Base-by-base conservation (phyloP, 2,113 vertebrate species). In the zebrafish (Danio rerio) region DNA sequence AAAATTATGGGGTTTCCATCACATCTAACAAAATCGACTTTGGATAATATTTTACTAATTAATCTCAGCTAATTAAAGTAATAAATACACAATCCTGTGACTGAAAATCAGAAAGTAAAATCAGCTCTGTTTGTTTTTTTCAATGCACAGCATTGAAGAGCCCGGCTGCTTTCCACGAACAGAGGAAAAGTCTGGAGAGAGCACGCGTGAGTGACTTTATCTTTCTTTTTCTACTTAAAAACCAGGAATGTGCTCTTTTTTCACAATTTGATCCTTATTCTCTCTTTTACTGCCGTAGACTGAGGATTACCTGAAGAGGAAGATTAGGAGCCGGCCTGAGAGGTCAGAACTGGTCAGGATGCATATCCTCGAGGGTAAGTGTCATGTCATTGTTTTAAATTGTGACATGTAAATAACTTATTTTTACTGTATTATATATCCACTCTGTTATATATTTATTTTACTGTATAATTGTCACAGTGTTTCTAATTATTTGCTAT, bases 351-450 rank as follows among this genome's bases (percentile, higher is more conserved):
- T 99, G 81, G 96, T 99, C 89, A 98, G 97, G 90, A 99, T 99
- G 98, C 98, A 99, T 92, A 99, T 99, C 91, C 92, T 99, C 81
- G 98, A 99, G 94, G 98, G 98, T 99, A 89, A 82, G 94, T 87
- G 56, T 75, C 13, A 15, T 42, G 16, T 45, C 53, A 50, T 59
- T 50, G n/a, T 21, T 71, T n/a, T 80, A 7, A 49, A 52, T 21
- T 10, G 47, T 40, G 18, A 71, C 59, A 74, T 16, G 6, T 1
- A 0, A 52, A 15, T 0, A 9, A 65, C 15, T 42, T 5, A 68
- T 68, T 16, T 68, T 42, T 13, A 15, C 20, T 21, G 9, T 21
- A 7, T 12, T 11, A 31, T 66, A 12, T 43, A 42, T 45, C 10
- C 31, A 31, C 31, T 31, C 1, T 31, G 31, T 31, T 31, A 31